Percentiles rank a stretch among this genome's conserved stretches.
These are phyloP conservation scores for Andrena fulva DNA, from an alignment of 2,888 invertebrate genomes.

Conservation along the genomic window DNA sequence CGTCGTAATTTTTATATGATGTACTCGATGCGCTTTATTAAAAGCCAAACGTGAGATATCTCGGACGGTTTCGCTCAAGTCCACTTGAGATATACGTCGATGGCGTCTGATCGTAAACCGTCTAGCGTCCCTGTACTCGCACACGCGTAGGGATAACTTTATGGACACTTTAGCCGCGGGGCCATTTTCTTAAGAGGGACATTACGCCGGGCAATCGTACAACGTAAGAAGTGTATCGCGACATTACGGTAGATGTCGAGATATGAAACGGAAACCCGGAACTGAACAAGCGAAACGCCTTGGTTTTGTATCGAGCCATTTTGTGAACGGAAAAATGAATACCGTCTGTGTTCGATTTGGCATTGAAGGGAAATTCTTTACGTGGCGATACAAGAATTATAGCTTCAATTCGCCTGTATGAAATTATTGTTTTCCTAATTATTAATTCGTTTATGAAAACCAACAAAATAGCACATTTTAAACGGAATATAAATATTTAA, in stretches of 20 bases:
- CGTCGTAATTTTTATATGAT: conserved; percentile 9
- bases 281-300: background rate
- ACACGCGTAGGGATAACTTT: conserved; percentile 21
- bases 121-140: conserved; percentile 10
- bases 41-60: conserved; percentile 18
- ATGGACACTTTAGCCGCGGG: conserved; percentile 27
- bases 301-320: background rate
- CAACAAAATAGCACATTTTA: no score
- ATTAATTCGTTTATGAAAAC: no score
- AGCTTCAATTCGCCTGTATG: background rate
- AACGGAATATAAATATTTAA: no score
- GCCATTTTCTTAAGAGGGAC: conserved; percentile 47
- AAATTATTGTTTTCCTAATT: no score
- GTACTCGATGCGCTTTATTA: conserved; percentile 23
- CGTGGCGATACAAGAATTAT: background rate
- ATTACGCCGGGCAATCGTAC: conserved; percentile 24
- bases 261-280: background rate
- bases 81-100: conserved; percentile 15
- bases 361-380: background rate
- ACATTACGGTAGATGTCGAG: background rate
- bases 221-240: background rate
- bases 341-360: background rate
- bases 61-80: conserved; percentile 15
- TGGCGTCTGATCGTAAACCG: conserved; percentile 35
- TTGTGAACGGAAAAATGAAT: background rate